Evolutionary conservation across 2,113 vertebrate genomes (phyloP), one percentile per base, ranked within the genome.

Genomic region (Trinectes maculatus): DNA sequence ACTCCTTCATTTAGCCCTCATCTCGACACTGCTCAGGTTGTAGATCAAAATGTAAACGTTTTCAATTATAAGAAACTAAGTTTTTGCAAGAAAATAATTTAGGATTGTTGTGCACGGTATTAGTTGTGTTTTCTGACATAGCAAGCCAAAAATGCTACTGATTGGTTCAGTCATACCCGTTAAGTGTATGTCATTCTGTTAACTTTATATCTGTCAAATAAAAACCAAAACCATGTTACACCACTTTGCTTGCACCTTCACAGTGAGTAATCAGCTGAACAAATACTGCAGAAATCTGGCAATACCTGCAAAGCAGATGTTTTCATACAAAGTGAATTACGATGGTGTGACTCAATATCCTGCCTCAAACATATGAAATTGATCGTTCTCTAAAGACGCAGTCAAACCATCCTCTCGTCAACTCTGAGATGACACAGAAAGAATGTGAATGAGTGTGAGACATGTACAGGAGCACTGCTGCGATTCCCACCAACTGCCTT

Each of bases 401-500:
- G 2, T 60, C 34, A 54, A 1, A 19, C n/a, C 16, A 6, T 57
- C 33, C 37, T 65, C 53, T 63, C 29, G 11, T 42, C 12, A 18
- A 37, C 31, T 65, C 31, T 5, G 3, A 3, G 24, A 46, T 61
- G 64, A 79, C 59, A 46, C 47, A 1, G 18, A 31, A 71, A 25
- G 57, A 74, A 74, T 33, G 22, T 10, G 37, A 67, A 36, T 2
- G 42, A 64, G 62, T 49, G 39, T 15, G 16, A 75, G 34, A 77
- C 74, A 77, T 78, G 72, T 80, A 80, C 51, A 69, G 56, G 66
- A 79, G 78, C 76, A 25, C 80, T 71, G 58, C 79, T 57, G 68
- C 88, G 84, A 90, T 88, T 89, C 85, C 74, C 85, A 87, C 91
- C 88, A 90, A 90, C 89, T 91, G 90, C 71, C 85, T 80, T 26